A percentile compares a stretch with the other conserved stretches of the same genome.
Evolutionary conservation across 2,797 vertebrate genomes (phyloP).

Genomic region (Cichlasoma orientale): DNA sequence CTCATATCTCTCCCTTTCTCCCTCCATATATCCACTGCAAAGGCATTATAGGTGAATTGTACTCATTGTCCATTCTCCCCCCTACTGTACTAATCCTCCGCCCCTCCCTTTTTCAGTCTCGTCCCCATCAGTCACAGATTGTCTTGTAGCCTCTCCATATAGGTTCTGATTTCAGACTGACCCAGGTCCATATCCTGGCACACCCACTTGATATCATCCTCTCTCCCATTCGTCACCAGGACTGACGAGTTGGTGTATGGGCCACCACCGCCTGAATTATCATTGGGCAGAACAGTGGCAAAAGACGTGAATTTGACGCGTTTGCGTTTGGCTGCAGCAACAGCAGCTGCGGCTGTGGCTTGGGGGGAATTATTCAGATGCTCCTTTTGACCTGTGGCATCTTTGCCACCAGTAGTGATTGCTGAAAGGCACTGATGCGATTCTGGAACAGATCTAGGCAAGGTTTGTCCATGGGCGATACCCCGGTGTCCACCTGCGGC

Average conservation of each 20-base stretch:
- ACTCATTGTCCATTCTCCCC: slow-evolving; percentile 62
- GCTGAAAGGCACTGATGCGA: slow-evolving; percentile 81
- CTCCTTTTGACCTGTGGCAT: slow-evolving; percentile 79
- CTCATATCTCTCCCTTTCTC: slow-evolving; percentile 54
- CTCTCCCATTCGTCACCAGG: slow-evolving; percentile 85
- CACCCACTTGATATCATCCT: slow-evolving; percentile 97
- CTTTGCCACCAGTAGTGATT: slow-evolving; percentile 83
- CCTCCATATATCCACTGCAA: slow-evolving; percentile 78
- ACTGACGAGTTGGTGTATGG: slow-evolving; percentile 70
- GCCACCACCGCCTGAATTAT: slow-evolving; percentile 73
- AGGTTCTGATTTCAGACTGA: slow-evolving; percentile 93
- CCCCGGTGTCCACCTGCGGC: slow-evolving; percentile 67
- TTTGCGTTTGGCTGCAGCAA: slow-evolving; percentile 88
- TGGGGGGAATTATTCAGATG: slow-evolving; percentile 85
- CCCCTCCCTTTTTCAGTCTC: slow-evolving; percentile 46
- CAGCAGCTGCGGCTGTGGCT: slow-evolving; percentile 77
- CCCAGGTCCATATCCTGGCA: slow-evolving; percentile 96
- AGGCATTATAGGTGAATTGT: slow-evolving; percentile 87
- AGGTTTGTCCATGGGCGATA: slow-evolving; percentile 85
- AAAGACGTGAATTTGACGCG: slow-evolving; percentile 97
- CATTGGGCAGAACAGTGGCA: slow-evolving; percentile 93
- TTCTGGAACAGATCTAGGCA: slow-evolving; percentile 85
- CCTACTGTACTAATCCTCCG: slow-evolving; percentile 42
- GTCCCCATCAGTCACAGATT: slow-evolving; percentile 87
- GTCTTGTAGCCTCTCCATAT: slow-evolving; percentile 98